Evolutionary conservation across 2,113 vertebrate genomes (phyloP).

Genomic region (Seriola dumerili): DNA sequence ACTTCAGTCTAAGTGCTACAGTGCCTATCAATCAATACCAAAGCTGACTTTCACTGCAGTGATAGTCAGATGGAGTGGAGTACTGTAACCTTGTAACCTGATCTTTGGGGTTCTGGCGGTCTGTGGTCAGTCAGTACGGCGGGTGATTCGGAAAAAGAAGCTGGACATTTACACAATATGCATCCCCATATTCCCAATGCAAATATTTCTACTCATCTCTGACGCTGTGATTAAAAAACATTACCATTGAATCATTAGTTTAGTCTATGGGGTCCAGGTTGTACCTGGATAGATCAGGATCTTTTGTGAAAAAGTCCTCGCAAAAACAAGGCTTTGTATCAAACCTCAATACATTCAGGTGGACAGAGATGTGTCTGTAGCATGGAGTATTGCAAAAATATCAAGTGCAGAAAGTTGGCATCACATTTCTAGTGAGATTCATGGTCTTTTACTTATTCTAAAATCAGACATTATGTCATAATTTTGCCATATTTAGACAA

Average conservation of each 20-base stretch:
- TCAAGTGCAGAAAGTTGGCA: background rate
- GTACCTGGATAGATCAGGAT: background rate
- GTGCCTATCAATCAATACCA: constrained; percentile 63
- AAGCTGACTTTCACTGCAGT: constrained; percentile 50
- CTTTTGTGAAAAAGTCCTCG: background rate
- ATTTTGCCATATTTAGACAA: background rate
- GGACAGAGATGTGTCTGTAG: background rate
- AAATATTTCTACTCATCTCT: background rate
- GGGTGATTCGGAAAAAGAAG: constrained; percentile 32
- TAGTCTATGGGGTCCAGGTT: background rate
- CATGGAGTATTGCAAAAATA: background rate
- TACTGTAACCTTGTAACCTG: constrained; percentile 67
- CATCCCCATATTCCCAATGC: background rate
- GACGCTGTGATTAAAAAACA: background rate
- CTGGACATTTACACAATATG: constrained; percentile 24
- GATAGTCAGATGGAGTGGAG: constrained; percentile 48
- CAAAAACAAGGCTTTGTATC: background rate
- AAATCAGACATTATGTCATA: background rate
- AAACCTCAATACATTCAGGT: background rate
- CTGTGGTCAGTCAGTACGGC: constrained; percentile 51
- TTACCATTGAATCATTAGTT: background rate
- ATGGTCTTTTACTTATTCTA: background rate
- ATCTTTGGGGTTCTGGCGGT: constrained; percentile 59
- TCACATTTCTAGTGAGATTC: background rate
- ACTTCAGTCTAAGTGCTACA: constrained; percentile 67